phyloP scores from a whole-genome alignment of 2,888 invertebrate species.

The Bombyx huttoni region DNA sequence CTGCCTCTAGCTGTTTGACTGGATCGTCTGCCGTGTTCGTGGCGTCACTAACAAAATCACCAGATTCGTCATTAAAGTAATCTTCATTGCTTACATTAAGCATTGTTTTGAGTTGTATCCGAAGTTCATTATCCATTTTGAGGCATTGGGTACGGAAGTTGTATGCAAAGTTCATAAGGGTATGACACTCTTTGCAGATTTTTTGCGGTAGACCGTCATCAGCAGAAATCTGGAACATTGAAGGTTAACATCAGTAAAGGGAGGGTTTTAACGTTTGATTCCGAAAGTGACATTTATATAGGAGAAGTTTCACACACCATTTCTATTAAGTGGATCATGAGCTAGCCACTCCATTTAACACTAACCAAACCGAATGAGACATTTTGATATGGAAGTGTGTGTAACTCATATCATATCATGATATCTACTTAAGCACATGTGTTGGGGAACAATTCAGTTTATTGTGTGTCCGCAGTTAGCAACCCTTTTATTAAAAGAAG shows the following conservation, averaged over 20 bases:
- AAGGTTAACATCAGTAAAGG: not conserved
- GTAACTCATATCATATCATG: too few species aligned
- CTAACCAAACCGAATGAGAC: too few species aligned
- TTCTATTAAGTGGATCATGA: too few species aligned
- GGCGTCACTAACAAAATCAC: conserved; percentile 4
- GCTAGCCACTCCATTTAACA: too few species aligned
- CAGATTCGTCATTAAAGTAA: conserved; percentile 13
- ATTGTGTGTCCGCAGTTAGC: too few species aligned
- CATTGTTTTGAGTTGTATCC: conserved; percentile 36
- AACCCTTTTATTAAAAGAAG: too few species aligned
- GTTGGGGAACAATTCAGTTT: too few species aligned
- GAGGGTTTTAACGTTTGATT: too few species aligned
- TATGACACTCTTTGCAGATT: conserved; percentile 48
- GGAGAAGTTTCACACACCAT: too few species aligned
- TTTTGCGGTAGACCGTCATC: conserved; percentile 58
- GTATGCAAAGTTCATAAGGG: conserved; percentile 45
- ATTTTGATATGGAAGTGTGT: too few species aligned
- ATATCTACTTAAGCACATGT: too few species aligned
- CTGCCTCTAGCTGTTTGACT: conserved; percentile 46
- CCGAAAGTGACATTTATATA: too few species aligned
- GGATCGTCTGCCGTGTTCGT: conserved; percentile 40
- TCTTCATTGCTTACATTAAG: conserved; percentile 23
- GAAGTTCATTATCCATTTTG: conserved; percentile 56
- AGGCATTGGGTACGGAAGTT: conserved; percentile 58
- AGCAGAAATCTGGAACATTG: conserved; percentile 37